Conservation (phyloP, 2,888 invertebrate species). For the Agriotes lineatus region DNA sequence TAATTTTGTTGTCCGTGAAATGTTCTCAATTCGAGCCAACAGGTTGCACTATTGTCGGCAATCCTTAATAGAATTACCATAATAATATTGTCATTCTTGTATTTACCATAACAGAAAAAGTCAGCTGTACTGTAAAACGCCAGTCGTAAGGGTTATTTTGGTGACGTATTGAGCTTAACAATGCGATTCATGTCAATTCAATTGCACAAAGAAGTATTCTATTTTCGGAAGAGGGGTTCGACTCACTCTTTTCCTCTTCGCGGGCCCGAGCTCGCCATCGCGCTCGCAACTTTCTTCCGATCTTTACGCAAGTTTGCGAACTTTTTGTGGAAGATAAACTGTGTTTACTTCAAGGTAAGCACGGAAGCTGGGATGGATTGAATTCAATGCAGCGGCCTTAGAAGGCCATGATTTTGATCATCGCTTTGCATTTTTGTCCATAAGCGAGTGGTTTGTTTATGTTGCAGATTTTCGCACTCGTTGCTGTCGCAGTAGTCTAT, state of each 20-base stretch:
- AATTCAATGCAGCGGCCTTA: too few species aligned
- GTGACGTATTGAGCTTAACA: slow-evolving; percentile 61
- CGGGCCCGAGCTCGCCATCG: slow-evolving; percentile 24
- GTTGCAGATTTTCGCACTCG: too few species aligned
- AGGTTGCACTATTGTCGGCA: slow-evolving; percentile 65
- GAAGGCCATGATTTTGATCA: too few species aligned
- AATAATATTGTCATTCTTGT: slow-evolving; percentile 67
- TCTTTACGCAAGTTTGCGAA: slow-evolving; percentile 45
- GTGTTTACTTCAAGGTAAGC: background rate
- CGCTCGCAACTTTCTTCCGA: slow-evolving; percentile 46
- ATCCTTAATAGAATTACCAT: slow-evolving; percentile 67
- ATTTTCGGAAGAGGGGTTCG: slow-evolving; percentile 57
- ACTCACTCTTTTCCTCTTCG: slow-evolving; percentile 45
- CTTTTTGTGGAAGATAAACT: slow-evolving; percentile 11
- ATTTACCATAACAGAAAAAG: slow-evolving; percentile 64
- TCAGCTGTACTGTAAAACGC: slow-evolving; percentile 54
- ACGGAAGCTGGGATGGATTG: too few species aligned
- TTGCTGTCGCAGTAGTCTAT: too few species aligned
- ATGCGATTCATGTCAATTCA: slow-evolving; percentile 63
- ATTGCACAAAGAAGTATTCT: slow-evolving; percentile 62
- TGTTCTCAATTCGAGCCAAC: slow-evolving; percentile 64
- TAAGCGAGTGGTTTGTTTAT: too few species aligned
- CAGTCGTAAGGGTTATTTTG: slow-evolving; percentile 60
- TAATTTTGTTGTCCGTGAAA: slow-evolving; percentile 66
- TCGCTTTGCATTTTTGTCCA: too few species aligned